phyloP scores from a whole-genome alignment of 1,140 invertebrate genomes.

The Aethina tumida region DNA sequence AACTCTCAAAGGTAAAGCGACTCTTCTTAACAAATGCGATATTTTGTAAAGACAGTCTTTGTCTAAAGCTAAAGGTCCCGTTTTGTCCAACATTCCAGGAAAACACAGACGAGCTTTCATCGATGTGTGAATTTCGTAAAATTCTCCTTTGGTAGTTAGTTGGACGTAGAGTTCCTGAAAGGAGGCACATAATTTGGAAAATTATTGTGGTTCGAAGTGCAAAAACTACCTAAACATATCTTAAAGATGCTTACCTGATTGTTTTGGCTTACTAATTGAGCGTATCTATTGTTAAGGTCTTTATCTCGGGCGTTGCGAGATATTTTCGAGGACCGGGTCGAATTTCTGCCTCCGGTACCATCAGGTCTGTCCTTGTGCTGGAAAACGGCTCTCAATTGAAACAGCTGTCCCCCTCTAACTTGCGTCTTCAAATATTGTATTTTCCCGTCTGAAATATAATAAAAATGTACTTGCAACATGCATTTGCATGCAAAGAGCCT shows the following conservation, averaged over 20 bases:
- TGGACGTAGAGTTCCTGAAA: constrained; percentile 50
- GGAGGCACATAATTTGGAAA: too few relatives aligned
- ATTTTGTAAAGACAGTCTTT: constrained; percentile 33
- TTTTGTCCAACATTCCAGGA: constrained; percentile 33
- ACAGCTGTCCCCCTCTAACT: constrained; percentile 26
- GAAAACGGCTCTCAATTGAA: constrained; percentile 28
- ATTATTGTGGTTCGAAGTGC: not conserved
- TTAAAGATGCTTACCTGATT: constrained; percentile 30
- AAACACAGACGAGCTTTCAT: constrained; percentile 37
- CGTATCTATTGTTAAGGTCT: constrained; percentile 38
- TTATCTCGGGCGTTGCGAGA: constrained; percentile 24
- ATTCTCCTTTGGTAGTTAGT: constrained; percentile 47
- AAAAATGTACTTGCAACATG: constrained; percentile 3
- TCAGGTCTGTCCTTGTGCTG: constrained; percentile 24
- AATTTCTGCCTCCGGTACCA: constrained; percentile 19
- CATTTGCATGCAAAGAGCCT: too few relatives aligned
- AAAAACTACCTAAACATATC: not conserved
- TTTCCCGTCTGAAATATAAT: constrained; percentile 16
- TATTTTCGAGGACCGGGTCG: constrained; percentile 22
- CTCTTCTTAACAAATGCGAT: constrained; percentile 28
- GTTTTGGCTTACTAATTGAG: constrained; percentile 30
- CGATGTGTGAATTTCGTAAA: constrained; percentile 46
- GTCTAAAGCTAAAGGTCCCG: constrained; percentile 27
- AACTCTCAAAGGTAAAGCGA: constrained; percentile 40
- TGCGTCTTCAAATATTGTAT: constrained; percentile 29